Percentiles rank a stretch among this genome's conserved stretches.
These are phyloP conservation scores for Papilio dardanus DNA, from an alignment of 1,140 invertebrate genomes.

Conservation along the genomic window DNA sequence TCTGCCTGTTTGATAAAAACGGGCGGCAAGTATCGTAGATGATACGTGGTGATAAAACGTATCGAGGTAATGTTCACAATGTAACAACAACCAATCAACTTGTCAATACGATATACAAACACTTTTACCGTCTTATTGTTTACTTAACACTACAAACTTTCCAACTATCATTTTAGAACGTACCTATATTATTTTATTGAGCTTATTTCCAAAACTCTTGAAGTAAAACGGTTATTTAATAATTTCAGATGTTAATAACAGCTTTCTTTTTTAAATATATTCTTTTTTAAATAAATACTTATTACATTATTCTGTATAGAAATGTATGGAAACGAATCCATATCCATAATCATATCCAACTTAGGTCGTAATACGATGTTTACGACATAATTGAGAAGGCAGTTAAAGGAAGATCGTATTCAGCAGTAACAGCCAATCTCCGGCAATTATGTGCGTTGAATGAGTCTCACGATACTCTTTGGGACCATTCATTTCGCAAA, in stretches of 20 bases:
- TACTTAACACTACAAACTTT: background rate
- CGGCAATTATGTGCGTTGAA: conserved; percentile 49
- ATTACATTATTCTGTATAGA: too few relatives aligned
- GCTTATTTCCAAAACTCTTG: too few relatives aligned
- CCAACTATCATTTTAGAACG: background rate
- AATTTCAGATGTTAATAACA: too few relatives aligned
- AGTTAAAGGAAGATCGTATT: conserved; percentile 50
- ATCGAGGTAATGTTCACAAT: conserved; percentile 21
- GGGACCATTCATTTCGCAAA: conserved; percentile 30
- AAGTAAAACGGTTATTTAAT: too few relatives aligned
- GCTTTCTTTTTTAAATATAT: too few relatives aligned
- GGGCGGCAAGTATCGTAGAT: background rate
- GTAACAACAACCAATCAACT: conserved; percentile 10
- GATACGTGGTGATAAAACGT: background rate
- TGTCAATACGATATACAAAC: background rate
- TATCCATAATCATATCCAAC: too few relatives aligned
- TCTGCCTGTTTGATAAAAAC: background rate
- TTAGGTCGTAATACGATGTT: background rate
- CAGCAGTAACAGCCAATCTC: conserved; percentile 56
- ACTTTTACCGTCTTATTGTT: background rate
- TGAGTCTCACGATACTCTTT: conserved; percentile 28
- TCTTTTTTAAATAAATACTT: too few relatives aligned
- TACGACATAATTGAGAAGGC: conserved; percentile 32
- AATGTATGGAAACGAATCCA: background rate
- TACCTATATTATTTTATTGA: too few relatives aligned